Percentiles rank a stretch among this genome's conserved stretches.
These are phyloP conservation scores for Watsonalla cultraria DNA, from an alignment of 2,888 invertebrate genomes.

Conservation along the genomic window DNA sequence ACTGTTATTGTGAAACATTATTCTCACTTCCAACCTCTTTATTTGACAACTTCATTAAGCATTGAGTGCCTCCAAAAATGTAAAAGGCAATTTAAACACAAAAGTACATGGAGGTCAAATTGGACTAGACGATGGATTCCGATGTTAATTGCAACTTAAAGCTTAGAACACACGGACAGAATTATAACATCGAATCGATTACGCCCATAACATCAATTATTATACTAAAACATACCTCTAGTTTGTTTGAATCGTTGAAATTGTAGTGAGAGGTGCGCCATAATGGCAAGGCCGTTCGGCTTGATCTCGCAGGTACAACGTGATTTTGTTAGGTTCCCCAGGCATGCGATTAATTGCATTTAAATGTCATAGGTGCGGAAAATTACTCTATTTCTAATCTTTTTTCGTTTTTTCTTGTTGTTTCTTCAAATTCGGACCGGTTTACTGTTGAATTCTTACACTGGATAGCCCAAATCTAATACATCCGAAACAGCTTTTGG, in stretches of 20 bases:
- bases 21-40: too few relatives aligned
- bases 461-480: too few relatives aligned
- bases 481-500: too few relatives aligned
- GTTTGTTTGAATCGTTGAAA: conserved; percentile 12
- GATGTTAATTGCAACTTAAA: neutral
- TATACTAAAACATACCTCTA: conserved; percentile 21
- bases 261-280: conserved; percentile 21
- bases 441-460: too few relatives aligned
- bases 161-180: neutral
- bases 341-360: conserved; percentile 2
- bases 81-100: too few relatives aligned
- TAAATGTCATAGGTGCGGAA: conserved; percentile 1
- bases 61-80: too few relatives aligned
- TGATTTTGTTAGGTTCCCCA: neutral
- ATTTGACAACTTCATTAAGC: too few relatives aligned
- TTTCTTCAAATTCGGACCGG: too few relatives aligned
- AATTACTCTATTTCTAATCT: neutral
- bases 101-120: neutral
- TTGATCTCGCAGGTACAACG: conserved; percentile 2
- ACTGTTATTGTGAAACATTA: too few relatives aligned
- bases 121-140: neutral
- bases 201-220: conserved; percentile 3
- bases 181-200: neutral
- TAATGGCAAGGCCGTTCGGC: conserved; percentile 34
- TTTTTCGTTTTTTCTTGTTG: neutral